Conservation (phyloP, 2,113 vertebrate species). For the Bujurquina vittata region DNA sequence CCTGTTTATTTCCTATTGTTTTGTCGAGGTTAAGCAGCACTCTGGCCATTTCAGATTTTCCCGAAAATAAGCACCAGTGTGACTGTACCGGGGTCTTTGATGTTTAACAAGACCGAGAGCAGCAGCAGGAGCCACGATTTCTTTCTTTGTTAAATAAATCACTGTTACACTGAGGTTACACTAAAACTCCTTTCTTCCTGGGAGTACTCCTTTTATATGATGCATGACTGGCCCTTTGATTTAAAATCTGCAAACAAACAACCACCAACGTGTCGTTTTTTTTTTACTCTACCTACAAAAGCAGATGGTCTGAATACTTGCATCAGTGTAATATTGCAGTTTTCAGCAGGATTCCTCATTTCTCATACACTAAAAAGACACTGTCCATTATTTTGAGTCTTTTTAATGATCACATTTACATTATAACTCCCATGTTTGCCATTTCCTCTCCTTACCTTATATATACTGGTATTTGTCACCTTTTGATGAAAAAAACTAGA, state of each 20-base stretch:
- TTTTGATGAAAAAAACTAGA: background rate
- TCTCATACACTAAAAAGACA: background rate
- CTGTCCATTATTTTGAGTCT: background rate
- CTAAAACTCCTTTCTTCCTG: background rate
- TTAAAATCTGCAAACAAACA: background rate
- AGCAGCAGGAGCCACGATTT: background rate
- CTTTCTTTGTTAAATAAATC: background rate
- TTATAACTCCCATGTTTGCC: background rate
- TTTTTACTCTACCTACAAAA: background rate
- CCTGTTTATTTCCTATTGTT: background rate
- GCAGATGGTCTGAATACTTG: background rate
- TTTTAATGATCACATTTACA: background rate
- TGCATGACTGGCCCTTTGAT: background rate
- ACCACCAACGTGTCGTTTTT: background rate
- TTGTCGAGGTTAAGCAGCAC: background rate
- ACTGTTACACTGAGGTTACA: background rate
- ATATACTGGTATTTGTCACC: background rate
- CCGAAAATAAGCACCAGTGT: background rate
- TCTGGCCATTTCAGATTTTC: background rate
- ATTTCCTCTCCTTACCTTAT: background rate
- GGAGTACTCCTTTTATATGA: background rate
- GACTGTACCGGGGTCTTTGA: background rate
- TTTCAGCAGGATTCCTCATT: background rate
- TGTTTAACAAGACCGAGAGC: background rate
- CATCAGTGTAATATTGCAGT: background rate